Evolutionary conservation across 1,140 invertebrate species (phyloP).

Genomic region (Acromyrmex charruanus): DNA sequence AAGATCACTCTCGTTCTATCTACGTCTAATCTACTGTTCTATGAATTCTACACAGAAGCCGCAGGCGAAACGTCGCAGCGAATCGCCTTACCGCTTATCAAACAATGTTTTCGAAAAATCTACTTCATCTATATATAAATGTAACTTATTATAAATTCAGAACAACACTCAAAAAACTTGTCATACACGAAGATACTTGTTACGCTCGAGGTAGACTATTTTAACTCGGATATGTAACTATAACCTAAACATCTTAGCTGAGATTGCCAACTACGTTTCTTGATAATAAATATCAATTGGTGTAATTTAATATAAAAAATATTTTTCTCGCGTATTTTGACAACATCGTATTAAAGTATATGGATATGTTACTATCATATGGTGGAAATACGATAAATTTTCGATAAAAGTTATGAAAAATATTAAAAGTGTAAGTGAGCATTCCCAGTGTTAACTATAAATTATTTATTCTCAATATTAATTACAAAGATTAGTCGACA

Average conservation of each 20-base stretch:
- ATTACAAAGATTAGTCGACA: constrained; percentile 82
- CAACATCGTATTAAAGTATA: background rate
- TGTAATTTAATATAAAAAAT: background rate
- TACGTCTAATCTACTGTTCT: constrained; percentile 83
- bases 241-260: constrained; percentile 75
- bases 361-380: background rate
- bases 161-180: constrained; percentile 66
- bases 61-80: constrained; percentile 4
- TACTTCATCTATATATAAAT: constrained; percentile 69
- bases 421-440: constrained; percentile 29
- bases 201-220: constrained; percentile 70
- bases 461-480: constrained; percentile 80
- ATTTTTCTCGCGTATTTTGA: background rate
- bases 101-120: constrained; percentile 10
- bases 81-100: constrained; percentile 11
- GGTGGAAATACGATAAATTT: background rate
- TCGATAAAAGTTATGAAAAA: background rate
- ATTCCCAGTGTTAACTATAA: constrained; percentile 73
- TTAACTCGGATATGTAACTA: constrained; percentile 69
- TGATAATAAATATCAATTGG: background rate
- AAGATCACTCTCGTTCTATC: constrained; percentile 82
- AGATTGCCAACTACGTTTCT: constrained; percentile 63
- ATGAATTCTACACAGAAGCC: constrained; percentile 75
- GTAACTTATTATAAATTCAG: constrained; percentile 71
- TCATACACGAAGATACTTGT: constrained; percentile 69